Evolutionary conservation across 2,113 vertebrate genomes (phyloP), one percentile per base, ranked within the genome.

Genomic region (Chiloscyllium plagiosum): DNA sequence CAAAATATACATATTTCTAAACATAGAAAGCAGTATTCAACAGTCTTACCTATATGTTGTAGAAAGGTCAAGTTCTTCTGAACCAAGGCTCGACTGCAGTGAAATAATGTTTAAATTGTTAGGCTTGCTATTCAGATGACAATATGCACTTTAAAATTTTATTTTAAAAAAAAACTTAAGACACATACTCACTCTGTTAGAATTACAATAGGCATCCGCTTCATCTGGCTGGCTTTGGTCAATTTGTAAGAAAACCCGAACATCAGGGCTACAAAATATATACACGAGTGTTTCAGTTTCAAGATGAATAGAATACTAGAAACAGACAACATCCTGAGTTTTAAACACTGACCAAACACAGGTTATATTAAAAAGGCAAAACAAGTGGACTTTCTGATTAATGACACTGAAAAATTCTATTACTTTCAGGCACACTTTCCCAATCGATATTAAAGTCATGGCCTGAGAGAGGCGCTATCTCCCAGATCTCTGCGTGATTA

Each of bases 171-270:
- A 33, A 93, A 17, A 42, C 33, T 37, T 0, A 89, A 50, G 20
- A 12, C 37, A 69, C 13, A 22, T 72, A 95, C 94, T 95, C 69
- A 95, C 94, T 33, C 29, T 26, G 33, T 90, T 56, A 89, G 86
- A 90, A 76, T 95, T 70, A 72, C 42, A 78, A 56, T 86, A 86
- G 29, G 33, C 15, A 4, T 97, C 97, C 1, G 87, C 69, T 29
- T 97, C 97, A 96, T 98, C 97, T 4, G 98, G 97, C 76, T 98
- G 97, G 96, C 98, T 98, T 96, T 98, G 97, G 72, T 98, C 97
- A 4, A 98, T 97, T 97, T 97, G 98, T 96, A 98, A 96, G 97
- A 98, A 98, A 95, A 97, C 97, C 76, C 97, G 97, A 0, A 98
- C 97, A n/a, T 98, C 97, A 8, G 97, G 97, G 83, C 98, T 98